Base-by-base conservation (phyloP, 2,113 vertebrate species). In the Oophaga pumilio region DNA sequence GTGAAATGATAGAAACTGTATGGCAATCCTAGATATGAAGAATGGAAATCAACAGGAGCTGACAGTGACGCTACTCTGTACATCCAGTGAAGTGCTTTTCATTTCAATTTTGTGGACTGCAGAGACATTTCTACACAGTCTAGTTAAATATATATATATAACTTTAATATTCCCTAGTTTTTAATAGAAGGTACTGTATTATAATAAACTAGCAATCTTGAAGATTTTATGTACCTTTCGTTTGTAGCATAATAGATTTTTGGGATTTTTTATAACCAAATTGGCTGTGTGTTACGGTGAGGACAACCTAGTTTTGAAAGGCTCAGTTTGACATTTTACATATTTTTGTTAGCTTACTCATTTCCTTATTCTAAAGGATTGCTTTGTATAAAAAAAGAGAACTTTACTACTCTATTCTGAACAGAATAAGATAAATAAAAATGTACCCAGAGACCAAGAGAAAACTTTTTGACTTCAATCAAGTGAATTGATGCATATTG, bases 21-120 rank as follows among this genome's bases (percentile, higher is more conserved):
- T 80, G 8, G 57, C 64, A 68, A 68, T 26, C 43, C 49, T 66
- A 66, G 81, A 68, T 69, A 69, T 69, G 33, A 68, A 68, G 33
- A 83, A 83, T 83, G 60, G 24, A 53, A 66, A 83, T 68, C 81
- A 83, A 69, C 81, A 68, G 60, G 81, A 69, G 64, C n/a, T 22
- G 43, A 68, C 62, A 52, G 49, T 26, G 43, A 62, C 62, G 24
- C 49, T 26, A 24, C 50, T 24, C 64, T 69, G 43, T 24, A 83
- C 60, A 24, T 68, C 68, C 13, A 49, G 71, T 50, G 15, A 33
- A 43, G 71, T 74, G 43, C 57, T 82, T 68, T 26, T 59, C 17
- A 80, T 80, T 77, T 80, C 77, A 80, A 59, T 57, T 59, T 5
- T 11, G 6, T 33, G 8, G 17, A 80, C 24, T 60, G 56, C 26